Evolutionary conservation across 2,797 vertebrate genomes (phyloP).

Genomic region (Tragelaphus oryx): DNA sequence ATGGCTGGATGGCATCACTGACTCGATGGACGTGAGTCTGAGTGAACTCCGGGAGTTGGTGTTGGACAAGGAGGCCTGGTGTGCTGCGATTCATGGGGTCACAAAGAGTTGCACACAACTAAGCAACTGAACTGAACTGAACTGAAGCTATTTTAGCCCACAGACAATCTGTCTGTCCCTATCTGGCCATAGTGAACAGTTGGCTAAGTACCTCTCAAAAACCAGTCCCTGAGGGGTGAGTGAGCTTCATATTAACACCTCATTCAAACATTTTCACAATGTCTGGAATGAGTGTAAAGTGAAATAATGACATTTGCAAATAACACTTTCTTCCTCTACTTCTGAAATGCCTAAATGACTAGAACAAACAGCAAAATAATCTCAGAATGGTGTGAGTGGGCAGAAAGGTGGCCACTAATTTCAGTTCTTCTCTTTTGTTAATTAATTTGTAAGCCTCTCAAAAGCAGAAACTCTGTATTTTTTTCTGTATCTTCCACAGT

Average conservation of each 20-base stretch:
- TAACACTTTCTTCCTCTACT: constrained; percentile 14
- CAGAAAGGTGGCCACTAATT: background rate
- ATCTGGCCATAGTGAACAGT: background rate
- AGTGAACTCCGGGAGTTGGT: no score
- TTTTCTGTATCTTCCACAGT: background rate
- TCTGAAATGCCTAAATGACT: constrained; percentile 45
- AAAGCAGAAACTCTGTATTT: constrained; percentile 18
- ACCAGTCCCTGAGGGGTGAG: background rate
- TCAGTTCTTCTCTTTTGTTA: constrained; percentile 6
- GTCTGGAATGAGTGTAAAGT: background rate
- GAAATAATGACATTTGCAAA: constrained; percentile 27
- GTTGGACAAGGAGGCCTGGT: no score
- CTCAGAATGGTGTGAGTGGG: background rate
- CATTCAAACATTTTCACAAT: constrained; percentile 6
- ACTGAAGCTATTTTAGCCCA: background rate
- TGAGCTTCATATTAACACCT: background rate
- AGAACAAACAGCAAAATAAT: constrained; percentile 24
- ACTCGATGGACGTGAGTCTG: no score
- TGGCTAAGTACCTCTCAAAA: background rate
- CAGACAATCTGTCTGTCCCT: background rate
- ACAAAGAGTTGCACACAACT: no score
- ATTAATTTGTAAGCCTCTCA: background rate
- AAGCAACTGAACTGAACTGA: no score
- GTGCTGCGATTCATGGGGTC: no score
- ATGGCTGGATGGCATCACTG: no score